phyloP scores from a whole-genome alignment of 2,888 invertebrate genomes.

The Agriopis leucophaearia region DNA sequence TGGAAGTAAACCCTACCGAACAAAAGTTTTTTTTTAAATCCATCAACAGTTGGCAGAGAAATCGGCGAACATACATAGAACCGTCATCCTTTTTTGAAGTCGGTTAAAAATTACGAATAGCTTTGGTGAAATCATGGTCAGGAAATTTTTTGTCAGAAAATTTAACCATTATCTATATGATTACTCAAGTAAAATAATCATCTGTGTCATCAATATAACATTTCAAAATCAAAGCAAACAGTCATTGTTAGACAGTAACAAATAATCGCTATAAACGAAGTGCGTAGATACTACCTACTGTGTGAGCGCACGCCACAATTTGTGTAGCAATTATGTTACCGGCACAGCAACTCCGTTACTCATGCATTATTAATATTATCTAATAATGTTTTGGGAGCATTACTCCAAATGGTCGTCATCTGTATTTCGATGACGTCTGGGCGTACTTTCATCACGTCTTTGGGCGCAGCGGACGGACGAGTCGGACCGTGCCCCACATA shows the following conservation, averaged over 20 bases:
- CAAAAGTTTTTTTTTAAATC: too few relatives aligned
- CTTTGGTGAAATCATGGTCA: too few relatives aligned
- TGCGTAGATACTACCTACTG: conserved; percentile 25
- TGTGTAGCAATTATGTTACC: conserved; percentile 25
- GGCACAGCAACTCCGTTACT: conserved; percentile 29
- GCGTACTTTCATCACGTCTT: conserved; percentile 35
- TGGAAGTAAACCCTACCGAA: too few relatives aligned
- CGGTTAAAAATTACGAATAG: too few relatives aligned
- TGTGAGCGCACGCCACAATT: conserved; percentile 21
- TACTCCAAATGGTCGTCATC: conserved; percentile 30
- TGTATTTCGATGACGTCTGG: conserved; percentile 28
- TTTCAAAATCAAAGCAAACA: conserved; percentile 16
- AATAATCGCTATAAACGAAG: conserved; percentile 20
- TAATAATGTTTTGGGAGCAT: conserved; percentile 36
- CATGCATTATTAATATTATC: conserved; percentile 39
- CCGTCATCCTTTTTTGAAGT: too few relatives aligned
- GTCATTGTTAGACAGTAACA: conserved; percentile 9
- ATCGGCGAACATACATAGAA: too few relatives aligned
- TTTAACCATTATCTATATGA: background rate
- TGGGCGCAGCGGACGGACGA: conserved; percentile 55
- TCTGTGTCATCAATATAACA: background rate
- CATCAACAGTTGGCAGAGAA: too few relatives aligned
- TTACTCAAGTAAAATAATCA: background rate
- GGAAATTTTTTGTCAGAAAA: background rate
- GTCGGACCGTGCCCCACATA: conserved; percentile 81